phyloP scores from a whole-genome alignment of 2,797 vertebrate species.

The Neomorphus geoffroyi region DNA sequence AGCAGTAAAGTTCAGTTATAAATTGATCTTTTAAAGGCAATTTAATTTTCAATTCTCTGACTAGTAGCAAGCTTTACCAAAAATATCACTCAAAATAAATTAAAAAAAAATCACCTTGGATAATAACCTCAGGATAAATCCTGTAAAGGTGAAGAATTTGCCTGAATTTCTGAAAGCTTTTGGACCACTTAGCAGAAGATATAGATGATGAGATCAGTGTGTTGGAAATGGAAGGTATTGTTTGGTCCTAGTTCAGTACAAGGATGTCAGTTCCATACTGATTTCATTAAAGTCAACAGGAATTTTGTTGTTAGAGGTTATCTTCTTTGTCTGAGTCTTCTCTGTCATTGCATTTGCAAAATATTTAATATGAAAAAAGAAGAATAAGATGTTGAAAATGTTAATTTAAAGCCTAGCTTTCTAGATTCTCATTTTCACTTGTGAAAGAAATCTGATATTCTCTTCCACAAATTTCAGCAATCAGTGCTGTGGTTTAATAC shows the following conservation, averaged over 20 bases:
- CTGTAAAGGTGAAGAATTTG: not conserved
- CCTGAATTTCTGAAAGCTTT: not conserved
- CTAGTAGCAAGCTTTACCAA: not conserved
- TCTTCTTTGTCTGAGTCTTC: not conserved
- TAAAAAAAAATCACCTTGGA: not conserved
- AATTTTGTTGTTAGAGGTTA: rapidly evolving
- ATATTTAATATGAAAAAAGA: not conserved
- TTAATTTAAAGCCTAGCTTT: not conserved
- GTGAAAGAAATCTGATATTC: not conserved
- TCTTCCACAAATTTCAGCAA: not conserved
- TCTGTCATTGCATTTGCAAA: not conserved
- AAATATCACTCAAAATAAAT: not conserved
- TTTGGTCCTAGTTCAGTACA: not conserved
- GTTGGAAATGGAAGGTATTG: not conserved
- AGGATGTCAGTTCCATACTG: not conserved
- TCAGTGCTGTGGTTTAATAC: not conserved
- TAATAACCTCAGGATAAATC: not conserved
- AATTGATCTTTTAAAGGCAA: conserved; percentile 9
- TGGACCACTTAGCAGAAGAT: not conserved
- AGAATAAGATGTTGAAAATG: not conserved
- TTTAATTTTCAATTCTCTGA: conserved; percentile 9
- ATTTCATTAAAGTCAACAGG: not conserved
- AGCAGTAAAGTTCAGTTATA: conserved; percentile 4
- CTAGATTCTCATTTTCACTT: not conserved
- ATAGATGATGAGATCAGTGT: not conserved